Percentiles rank a stretch among this genome's conserved stretches.
phyloP scores from a whole-genome alignment of 1,140 invertebrate species.

The Penaeus japonicus region DNA sequence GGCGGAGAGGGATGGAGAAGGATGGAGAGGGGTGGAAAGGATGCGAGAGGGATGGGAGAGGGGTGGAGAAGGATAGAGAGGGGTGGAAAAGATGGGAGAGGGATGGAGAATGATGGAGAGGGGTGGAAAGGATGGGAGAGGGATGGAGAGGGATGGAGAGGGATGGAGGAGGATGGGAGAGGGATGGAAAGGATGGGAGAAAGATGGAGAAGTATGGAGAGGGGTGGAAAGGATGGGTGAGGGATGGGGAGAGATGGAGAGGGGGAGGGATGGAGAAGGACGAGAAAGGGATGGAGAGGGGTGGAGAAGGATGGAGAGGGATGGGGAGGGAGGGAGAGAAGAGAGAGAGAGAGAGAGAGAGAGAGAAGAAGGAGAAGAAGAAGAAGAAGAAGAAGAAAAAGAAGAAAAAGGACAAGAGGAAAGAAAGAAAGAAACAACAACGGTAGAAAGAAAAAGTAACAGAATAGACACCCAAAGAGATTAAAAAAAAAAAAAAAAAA shows the following conservation, averaged over 20 bases:
- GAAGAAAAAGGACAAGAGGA: background rate
- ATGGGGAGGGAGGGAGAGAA: background rate
- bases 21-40: too few relatives aligned
- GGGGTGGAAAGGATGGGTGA: too few relatives aligned
- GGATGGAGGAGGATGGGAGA: background rate
- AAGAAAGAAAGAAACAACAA: background rate
- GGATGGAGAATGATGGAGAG: background rate
- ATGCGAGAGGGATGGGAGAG: background rate
- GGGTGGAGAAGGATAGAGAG: background rate
- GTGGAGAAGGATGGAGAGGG: too few relatives aligned
- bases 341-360: too few relatives aligned
- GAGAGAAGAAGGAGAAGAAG: too few relatives aligned
- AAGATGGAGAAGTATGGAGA: too few relatives aligned
- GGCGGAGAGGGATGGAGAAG: too few relatives aligned
- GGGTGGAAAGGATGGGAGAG: background rate
- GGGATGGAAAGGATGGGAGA: background rate
- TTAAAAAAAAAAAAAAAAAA: background rate
- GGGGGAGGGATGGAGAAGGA: background rate
- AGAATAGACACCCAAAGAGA: too few relatives aligned
- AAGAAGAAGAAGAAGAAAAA: background rate
- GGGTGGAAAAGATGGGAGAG: background rate
- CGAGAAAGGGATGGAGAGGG: background rate
- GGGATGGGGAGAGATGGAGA: too few relatives aligned
- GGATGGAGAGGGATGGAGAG: too few relatives aligned
- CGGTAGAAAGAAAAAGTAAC: background rate